Evolutionary conservation across 1,140 invertebrate species (phyloP), one percentile per base, ranked within the genome.

Genomic region (roundworm (Caenorhabditis elegans)): DNA sequence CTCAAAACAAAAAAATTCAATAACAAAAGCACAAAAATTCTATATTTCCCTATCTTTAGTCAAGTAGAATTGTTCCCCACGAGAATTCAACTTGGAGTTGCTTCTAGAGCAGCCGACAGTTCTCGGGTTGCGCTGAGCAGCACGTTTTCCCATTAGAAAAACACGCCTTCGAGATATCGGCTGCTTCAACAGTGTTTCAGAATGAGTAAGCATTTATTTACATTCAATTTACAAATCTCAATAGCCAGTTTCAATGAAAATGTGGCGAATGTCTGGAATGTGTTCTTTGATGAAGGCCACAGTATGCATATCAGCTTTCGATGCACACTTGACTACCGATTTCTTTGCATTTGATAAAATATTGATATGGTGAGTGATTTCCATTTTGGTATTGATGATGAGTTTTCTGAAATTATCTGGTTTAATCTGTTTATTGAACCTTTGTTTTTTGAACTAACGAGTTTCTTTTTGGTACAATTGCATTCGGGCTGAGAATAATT

Each of bases 401-500:
- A 70, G 60, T 13, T 70, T 70, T 70, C 60, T 70, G 34, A 28
- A 70, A n/a, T n/a, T n/a, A n/a, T n/a, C n/a, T n/a, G 17, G 28
- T 10, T 15, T 22, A 11, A 39, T 39, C 1, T 70, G 1, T 19
- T 19, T 70, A 31, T 17, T 2, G 2, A 55, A 70, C n/a, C n/a
- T n/a, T n/a, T n/a, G n/a, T 19, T 24, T 1, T 39, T 10, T 22
- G 10, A 22, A 6, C 60, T 43, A 6, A 70, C 60, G 1, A 24
- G 26, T 70, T 70, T 43, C 34, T 24, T 4, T 39, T n/a, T 10
- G 60, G 34, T 8, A 70, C 43, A 39, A 70, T 70, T 70, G 60
- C 34, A 43, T 70, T 43, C 0, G 34, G 19, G 39, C n/a, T 1
- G n/a, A 70, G 60, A 70, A 70, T 36, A 22, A 70, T 39, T n/a